A percentile compares a stretch with the other conserved stretches of the same genome.
These are phyloP conservation scores for Irena cyanogastra DNA, from an alignment of 2,113 vertebrate species.

Conservation along the genomic window DNA sequence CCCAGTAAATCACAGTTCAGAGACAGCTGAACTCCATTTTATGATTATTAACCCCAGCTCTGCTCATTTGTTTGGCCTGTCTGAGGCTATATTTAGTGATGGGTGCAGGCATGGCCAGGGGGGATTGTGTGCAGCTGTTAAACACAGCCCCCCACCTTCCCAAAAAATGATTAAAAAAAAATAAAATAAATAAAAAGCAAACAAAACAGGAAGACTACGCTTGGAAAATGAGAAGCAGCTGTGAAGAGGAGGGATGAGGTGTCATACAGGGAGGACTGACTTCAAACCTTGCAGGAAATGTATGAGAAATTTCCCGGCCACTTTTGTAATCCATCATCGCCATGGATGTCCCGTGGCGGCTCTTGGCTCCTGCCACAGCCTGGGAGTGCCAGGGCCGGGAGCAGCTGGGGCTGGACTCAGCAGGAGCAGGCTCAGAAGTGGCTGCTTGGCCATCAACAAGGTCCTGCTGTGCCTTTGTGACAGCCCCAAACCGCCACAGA, in stretches of 20 bases:
- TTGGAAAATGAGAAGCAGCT: conserved; percentile 63
- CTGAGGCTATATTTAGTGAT: conserved; percentile 43
- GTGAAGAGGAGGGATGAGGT: conserved; percentile 35
- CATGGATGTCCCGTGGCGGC: fast-evolving
- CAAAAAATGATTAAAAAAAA: background rate
- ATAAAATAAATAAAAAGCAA: background rate
- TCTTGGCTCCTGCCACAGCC: background rate
- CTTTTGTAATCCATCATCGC: background rate
- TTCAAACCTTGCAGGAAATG: conserved; percentile 26
- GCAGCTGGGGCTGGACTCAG: background rate
- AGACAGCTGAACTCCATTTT: conserved; percentile 47
- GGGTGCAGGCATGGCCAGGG: background rate
- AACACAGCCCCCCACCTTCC: background rate
- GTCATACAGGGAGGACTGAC: background rate
- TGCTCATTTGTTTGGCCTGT: conserved; percentile 28
- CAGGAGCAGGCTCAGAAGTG: background rate
- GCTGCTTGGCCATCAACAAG: background rate
- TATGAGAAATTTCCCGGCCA: background rate
- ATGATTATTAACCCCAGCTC: conserved; percentile 48
- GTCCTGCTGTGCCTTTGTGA: background rate
- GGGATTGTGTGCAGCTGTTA: conserved; percentile 34
- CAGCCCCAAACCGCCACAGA: fast-evolving
- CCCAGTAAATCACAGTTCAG: conserved; percentile 55
- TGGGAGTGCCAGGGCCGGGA: background rate
- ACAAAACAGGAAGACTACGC: background rate